These are phyloP conservation scores for Himalopsyche japonica DNA, from an alignment of 2,888 invertebrate species.

Conservation along the genomic window DNA sequence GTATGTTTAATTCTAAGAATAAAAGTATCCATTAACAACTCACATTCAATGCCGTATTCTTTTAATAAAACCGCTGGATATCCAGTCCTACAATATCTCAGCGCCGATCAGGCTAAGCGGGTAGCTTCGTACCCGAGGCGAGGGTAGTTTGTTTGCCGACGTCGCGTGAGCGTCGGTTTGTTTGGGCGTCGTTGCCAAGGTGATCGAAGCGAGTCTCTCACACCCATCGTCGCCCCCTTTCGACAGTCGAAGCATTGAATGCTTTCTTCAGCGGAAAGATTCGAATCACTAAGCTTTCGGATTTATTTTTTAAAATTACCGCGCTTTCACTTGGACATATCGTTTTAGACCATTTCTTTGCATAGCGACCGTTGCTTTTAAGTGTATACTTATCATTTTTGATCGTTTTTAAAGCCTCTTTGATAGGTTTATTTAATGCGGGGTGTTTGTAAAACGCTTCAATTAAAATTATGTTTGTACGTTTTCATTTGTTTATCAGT, in stretches of 20 bases:
- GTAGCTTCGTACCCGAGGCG: background rate
- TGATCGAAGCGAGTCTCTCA: conserved; percentile 10
- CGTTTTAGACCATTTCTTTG: background rate
- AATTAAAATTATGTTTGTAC: background rate
- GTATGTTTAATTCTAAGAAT: background rate
- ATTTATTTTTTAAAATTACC: background rate
- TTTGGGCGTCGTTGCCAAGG: conserved; percentile 27
- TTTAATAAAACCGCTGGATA: background rate
- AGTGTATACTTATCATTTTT: background rate
- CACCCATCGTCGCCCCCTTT: background rate
- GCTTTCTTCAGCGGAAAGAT: background rate
- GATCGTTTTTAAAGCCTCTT: background rate
- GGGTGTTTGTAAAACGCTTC: background rate
- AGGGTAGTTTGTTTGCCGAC: background rate
- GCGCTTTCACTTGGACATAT: background rate
- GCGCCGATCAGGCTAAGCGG: background rate
- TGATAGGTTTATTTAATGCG: background rate
- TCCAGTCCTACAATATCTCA: background rate
- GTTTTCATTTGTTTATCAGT: background rate
- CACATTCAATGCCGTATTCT: background rate
- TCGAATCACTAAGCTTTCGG: background rate
- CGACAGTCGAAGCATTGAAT: background rate
- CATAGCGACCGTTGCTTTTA: background rate
- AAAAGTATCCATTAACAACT: background rate
- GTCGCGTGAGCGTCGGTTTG: conserved; percentile 33